These are phyloP conservation scores for Parochlus steinenii DNA, from an alignment of 2,888 invertebrate genomes.

Conservation along the genomic window DNA sequence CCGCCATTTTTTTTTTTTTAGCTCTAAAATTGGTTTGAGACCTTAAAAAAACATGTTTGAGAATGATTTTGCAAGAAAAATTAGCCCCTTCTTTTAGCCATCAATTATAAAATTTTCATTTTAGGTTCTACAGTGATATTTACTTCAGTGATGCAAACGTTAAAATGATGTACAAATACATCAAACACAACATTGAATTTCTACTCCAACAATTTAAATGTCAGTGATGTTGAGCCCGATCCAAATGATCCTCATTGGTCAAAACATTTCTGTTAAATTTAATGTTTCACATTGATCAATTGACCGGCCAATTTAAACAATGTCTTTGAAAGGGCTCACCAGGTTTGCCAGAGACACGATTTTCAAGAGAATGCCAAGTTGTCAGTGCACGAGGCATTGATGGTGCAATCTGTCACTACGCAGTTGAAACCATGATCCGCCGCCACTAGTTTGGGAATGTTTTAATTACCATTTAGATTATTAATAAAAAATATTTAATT, in stretches of 20 bases:
- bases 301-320: constrained; percentile 31
- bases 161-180: constrained; percentile 53
- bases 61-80: too few species aligned
- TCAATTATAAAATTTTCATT: too few species aligned
- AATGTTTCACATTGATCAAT: constrained; percentile 64
- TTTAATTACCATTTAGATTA: too few species aligned
- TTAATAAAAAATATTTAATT: too few species aligned
- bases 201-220: constrained; percentile 41
- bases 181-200: constrained; percentile 51
- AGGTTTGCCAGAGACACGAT: constrained; percentile 30
- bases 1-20: too few species aligned
- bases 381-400: constrained; percentile 29
- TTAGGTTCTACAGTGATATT: too few species aligned
- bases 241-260: constrained; percentile 21
- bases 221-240: constrained; percentile 24
- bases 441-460: too few species aligned
- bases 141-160: too few species aligned
- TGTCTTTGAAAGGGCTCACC: constrained; percentile 30
- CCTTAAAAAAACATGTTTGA: too few species aligned
- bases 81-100: too few species aligned
- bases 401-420: constrained; percentile 30
- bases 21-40: too few species aligned
- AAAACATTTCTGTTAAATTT: constrained; percentile 44
- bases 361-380: constrained; percentile 29
- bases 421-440: too few species aligned